Conservation (phyloP, 2,113 vertebrate species). For the Manacus vitellinus region DNA sequence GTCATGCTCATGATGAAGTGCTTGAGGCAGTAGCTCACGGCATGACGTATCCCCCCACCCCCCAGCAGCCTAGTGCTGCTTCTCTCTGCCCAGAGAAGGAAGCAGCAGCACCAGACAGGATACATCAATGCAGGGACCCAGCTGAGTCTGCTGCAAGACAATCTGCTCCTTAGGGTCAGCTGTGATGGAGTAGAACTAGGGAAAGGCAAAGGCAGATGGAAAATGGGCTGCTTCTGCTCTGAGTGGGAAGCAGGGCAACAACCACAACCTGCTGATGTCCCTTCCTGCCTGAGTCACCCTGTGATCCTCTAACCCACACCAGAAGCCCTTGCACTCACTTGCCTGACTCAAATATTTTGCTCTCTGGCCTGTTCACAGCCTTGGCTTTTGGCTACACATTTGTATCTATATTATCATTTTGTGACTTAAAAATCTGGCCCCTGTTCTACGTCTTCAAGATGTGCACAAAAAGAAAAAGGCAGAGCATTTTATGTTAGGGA, state of each 20-base stretch:
- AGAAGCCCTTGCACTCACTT: background rate
- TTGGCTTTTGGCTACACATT: background rate
- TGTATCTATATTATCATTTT: background rate
- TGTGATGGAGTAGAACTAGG: background rate
- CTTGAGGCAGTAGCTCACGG: rapidly evolving
- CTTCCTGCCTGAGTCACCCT: background rate
- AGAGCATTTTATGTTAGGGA: background rate
- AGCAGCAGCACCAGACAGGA: background rate
- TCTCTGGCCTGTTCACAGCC: background rate
- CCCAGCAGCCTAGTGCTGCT: rapidly evolving
- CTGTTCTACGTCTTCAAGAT: background rate
- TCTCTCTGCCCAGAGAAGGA: background rate
- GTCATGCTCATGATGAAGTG: rapidly evolving
- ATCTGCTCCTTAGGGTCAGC: background rate
- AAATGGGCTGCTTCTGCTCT: background rate
- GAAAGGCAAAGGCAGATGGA: background rate
- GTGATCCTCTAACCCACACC: background rate
- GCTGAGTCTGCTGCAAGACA: background rate
- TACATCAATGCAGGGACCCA: rapidly evolving
- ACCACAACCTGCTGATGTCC: background rate
- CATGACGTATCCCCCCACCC: rapidly evolving
- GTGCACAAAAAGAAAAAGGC: background rate
- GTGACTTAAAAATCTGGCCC: background rate
- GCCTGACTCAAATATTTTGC: background rate
- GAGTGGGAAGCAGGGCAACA: background rate